Conservation (phyloP, 1,140 invertebrate species). For the Ylistrum balloti region DNA sequence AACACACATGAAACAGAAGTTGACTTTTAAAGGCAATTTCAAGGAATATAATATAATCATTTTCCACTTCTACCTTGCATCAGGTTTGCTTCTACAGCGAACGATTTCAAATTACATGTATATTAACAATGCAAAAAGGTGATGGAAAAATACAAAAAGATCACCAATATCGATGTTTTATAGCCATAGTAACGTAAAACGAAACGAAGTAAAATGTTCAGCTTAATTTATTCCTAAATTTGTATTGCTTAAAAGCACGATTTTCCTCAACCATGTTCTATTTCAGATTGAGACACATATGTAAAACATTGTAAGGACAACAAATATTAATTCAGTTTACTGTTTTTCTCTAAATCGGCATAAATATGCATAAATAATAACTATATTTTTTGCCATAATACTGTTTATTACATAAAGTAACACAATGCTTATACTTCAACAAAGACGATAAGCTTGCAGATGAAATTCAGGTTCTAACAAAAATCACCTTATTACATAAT, state of each 20-base stretch:
- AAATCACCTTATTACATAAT: too few relatives aligned
- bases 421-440: too few relatives aligned
- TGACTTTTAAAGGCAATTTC: conserved; percentile 1
- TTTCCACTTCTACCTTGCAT: neutral
- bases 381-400: neutral
- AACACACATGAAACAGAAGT: conserved; percentile 31
- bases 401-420: too few relatives aligned
- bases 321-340: neutral
- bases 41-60: neutral
- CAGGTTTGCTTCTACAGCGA: neutral
- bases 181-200: neutral
- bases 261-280: neutral
- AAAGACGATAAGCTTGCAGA: too few relatives aligned
- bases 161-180: neutral
- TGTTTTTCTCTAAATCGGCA: neutral
- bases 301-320: neutral
- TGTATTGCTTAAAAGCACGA: neutral
- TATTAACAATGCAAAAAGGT: conserved; percentile 17
- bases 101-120: neutral
- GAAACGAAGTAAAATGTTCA: too few relatives aligned
- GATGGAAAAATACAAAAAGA: neutral
- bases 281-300: neutral
- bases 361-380: neutral
- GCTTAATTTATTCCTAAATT: neutral
- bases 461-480: too few relatives aligned